Conservation (phyloP, 2,113 vertebrate genomes). For the Bettongia penicillata region DNA sequence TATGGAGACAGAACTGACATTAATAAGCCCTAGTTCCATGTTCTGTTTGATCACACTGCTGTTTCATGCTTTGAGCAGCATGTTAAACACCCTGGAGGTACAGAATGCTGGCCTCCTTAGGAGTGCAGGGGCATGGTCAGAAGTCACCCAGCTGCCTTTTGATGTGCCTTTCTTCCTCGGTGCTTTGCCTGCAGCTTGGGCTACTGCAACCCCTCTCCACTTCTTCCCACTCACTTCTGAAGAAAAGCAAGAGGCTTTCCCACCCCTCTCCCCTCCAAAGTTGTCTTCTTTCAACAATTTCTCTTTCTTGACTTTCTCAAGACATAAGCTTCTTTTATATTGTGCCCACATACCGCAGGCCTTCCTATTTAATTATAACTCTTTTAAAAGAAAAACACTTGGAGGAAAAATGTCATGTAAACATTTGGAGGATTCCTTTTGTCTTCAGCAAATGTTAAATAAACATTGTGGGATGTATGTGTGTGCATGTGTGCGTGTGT, state of each 20-base stretch:
- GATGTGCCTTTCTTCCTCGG: background rate
- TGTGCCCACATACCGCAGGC: background rate
- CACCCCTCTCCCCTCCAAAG: background rate
- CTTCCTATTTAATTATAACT: slow-evolving; percentile 53
- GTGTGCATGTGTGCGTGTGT: background rate
- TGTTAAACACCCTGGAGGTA: slow-evolving; percentile 38
- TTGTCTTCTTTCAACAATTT: slow-evolving; percentile 22
- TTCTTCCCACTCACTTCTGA: background rate
- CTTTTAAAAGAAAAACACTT: slow-evolving; percentile 61
- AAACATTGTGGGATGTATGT: background rate
- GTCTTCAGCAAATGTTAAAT: slow-evolving; percentile 39
- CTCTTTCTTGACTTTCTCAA: slow-evolving; percentile 11
- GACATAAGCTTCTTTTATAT: slow-evolving; percentile 1
- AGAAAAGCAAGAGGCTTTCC: background rate
- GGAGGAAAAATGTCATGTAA: slow-evolving; percentile 62
- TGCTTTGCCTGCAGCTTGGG: background rate
- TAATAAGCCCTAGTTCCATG: background rate
- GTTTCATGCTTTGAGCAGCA: slow-evolving; percentile 25
- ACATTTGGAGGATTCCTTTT: slow-evolving; percentile 60
- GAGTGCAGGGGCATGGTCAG: background rate
- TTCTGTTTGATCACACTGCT: slow-evolving; percentile 28
- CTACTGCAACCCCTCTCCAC: background rate
- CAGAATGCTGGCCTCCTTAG: background rate
- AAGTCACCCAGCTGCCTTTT: slow-evolving; percentile 18
- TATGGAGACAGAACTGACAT: background rate